Conservation (phyloP, 2,888 invertebrate genomes). For the Melinopterus prodromus region DNA sequence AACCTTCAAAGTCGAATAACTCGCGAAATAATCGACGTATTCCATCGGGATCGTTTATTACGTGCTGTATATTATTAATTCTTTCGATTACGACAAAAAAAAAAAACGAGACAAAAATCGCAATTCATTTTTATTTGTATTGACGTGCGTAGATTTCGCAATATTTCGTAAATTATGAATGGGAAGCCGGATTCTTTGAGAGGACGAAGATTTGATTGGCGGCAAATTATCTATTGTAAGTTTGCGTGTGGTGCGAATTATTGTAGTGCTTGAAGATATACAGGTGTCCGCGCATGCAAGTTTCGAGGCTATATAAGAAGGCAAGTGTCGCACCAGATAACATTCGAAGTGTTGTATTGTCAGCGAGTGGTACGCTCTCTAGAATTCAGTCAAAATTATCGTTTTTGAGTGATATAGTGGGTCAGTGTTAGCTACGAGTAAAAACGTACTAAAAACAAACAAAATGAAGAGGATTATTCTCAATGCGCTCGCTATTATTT, state of each 20-base stretch:
- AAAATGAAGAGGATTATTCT: not conserved
- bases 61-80: not conserved
- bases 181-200: not conserved
- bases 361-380: not conserved
- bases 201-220: not conserved
- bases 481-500: not conserved
- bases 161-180: not conserved
- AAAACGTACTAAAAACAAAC: not conserved
- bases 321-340: not conserved
- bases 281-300: not conserved
- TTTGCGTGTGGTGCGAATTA: not conserved
- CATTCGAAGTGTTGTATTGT: not conserved
- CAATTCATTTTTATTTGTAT: not conserved
- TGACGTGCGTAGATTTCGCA: not conserved
- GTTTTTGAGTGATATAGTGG: not conserved
- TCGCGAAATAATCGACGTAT: not conserved
- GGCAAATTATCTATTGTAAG: not conserved
- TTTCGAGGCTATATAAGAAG: not conserved
- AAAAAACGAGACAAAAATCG: no score
- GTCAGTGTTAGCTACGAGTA: not conserved
- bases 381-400: not conserved
- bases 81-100: not conserved
- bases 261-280: not conserved
- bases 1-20: not conserved
- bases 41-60: not conserved